Evolutionary conservation across 2,797 vertebrate genomes (phyloP), one percentile per base, ranked within the genome.

Genomic region (Buphagus erythrorhynchus): DNA sequence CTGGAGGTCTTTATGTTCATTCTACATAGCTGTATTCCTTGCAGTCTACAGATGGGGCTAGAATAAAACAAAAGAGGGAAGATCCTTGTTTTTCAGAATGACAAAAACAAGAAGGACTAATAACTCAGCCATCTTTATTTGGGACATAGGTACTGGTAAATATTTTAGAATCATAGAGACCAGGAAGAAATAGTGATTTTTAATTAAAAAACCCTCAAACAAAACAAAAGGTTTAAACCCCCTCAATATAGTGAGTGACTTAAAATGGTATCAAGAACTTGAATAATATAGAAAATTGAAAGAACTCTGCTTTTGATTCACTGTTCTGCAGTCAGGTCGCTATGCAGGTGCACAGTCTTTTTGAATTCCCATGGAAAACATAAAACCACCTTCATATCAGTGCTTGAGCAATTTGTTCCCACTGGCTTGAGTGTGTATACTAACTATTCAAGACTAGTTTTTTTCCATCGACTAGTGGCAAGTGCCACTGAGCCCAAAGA

Each of bases 171-270:
- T 48, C n/a, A 31, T 4, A 45, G 16, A 55, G 26, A 69, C 4
- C 8, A 51, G 11, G 22, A 88, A 62, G 5, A 79, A 26, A 67
- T 43, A 28, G 0, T 31, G 9, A 36, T 18, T 73, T 85, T 58
- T 82, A 79, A 62, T 43, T 49, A 17, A 48, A 72, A 46, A 25
- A 16, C 0, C 0, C 0, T 7, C 11, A 26, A 24, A 0, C 10
- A 68, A 59, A 38, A 0, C 2, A 28, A 35, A 58, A 36, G 1
- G 8, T 29, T 74, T 48, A 33, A 52, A 2, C 0, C 0, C 3
- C 7, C 2, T 15, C 26, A 28, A 15, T 43, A 31, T 3, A 63
- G 4, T 6, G 15, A 61, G 7, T 12, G 13, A 10, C 29, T 66
- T 83, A 22, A 54, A 65, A 62, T 42, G 3, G 4, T 62, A 8